Conservation (phyloP, 2,888 invertebrate genomes). For the Frankliniella fusca region DNA sequence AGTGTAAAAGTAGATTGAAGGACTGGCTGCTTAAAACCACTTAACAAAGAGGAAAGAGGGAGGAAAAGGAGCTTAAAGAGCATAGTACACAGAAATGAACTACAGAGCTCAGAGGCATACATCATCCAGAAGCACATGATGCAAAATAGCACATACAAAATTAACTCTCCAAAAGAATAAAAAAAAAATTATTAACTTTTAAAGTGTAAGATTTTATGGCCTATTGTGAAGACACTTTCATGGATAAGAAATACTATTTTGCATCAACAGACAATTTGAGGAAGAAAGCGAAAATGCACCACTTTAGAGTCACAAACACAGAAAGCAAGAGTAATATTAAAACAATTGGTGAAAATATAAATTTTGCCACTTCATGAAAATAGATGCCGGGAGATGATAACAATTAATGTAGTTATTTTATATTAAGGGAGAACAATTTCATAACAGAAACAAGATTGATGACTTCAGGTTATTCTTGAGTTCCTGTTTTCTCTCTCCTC, state of each 20-base stretch:
- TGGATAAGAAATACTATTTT: neutral
- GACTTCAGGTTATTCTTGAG: neutral
- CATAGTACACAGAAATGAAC: conserved; percentile 29
- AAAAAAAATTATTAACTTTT: conserved; percentile 30
- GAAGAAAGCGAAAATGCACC: conserved; percentile 2
- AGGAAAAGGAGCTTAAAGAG: conserved; percentile 31
- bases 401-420: no score
- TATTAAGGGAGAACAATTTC: neutral
- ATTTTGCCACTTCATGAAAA: neutral
- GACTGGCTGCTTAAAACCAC: conserved; percentile 13
- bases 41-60: conserved; percentile 30
- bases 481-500: neutral
- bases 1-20: neutral
- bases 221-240: no score
- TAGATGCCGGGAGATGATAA: no score
- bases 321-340: conserved; percentile 32
- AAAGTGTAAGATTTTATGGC: no score
- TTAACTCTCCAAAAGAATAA: conserved; percentile 25
- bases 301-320: conserved; percentile 31
- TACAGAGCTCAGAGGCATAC: conserved; percentile 12
- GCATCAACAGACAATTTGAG: neutral
- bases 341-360: neutral
- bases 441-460: neutral
- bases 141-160: conserved; percentile 12
- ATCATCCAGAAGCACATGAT: conserved; percentile 17